Evolutionary conservation across 2,888 invertebrate species (phyloP).

Genomic region (Hypomecis punctinalis): DNA sequence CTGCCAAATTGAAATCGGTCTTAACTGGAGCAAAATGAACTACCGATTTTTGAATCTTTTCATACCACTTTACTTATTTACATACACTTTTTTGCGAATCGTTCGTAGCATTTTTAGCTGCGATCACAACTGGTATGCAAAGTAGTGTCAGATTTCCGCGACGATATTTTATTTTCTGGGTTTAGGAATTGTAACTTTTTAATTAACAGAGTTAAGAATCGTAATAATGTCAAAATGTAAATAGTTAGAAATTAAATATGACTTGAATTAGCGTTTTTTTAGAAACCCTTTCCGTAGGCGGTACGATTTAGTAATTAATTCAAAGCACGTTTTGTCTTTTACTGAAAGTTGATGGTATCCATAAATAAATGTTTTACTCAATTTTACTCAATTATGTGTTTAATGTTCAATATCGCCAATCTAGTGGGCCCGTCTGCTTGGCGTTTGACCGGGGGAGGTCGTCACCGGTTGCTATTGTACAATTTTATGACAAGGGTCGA

Average conservation of each 20-base stretch:
- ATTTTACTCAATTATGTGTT: conserved; percentile 63
- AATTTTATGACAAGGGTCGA: conserved; percentile 66
- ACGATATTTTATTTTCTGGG: conserved; percentile 27
- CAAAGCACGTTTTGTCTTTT: conserved; percentile 52
- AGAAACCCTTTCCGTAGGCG: neutral
- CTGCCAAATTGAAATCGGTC: conserved; percentile 76
- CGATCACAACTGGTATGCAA: conserved; percentile 45
- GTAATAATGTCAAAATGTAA: too few relatives aligned
- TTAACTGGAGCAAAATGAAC: conserved; percentile 70
- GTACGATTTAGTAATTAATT: conserved; percentile 42
- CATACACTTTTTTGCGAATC: conserved; percentile 44
- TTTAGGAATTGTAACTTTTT: too few relatives aligned
- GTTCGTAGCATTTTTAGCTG: conserved; percentile 52
- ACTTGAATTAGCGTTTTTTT: too few relatives aligned
- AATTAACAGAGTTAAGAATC: too few relatives aligned
- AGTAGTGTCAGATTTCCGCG: conserved; percentile 58
- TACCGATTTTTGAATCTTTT: conserved; percentile 47
- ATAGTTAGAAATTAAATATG: too few relatives aligned
- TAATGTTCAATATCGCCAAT: conserved; percentile 75
- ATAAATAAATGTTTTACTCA: conserved; percentile 62
- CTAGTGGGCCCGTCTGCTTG: conserved; percentile 60
- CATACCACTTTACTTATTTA: conserved; percentile 56
- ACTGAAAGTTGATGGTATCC: conserved; percentile 58
- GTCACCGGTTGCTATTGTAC: conserved; percentile 60
- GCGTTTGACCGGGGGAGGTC: conserved; percentile 62